phyloP scores from a whole-genome alignment of 1,140 invertebrate species.

The Drosophila oshimai region DNA sequence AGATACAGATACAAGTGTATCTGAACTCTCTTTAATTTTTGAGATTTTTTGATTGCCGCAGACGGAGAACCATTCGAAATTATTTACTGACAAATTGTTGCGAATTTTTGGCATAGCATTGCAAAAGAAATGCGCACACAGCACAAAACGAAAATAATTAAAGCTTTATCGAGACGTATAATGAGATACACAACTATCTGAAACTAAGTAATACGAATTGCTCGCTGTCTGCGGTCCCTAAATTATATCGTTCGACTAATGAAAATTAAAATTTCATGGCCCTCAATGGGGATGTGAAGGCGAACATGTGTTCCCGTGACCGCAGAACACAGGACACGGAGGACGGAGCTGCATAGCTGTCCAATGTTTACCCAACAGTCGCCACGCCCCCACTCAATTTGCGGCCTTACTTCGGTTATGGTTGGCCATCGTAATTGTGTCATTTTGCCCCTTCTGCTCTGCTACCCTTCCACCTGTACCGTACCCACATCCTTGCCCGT shows the following conservation, averaged over 20 bases:
- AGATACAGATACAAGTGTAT: conserved; percentile 21
- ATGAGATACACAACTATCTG: conserved; percentile 31
- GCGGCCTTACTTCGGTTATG: conserved; percentile 8
- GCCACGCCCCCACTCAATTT: conserved; percentile 68
- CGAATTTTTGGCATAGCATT: conserved; percentile 59
- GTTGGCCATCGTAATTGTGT: conserved; percentile 54
- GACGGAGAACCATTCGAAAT: conserved; percentile 65
- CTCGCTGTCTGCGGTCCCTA: conserved; percentile 21
- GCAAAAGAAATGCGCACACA: conserved; percentile 63
- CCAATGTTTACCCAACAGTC: conserved; percentile 72
- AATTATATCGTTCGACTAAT: conserved; percentile 60
- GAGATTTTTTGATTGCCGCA: conserved; percentile 39
- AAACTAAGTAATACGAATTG: conserved; percentile 17
- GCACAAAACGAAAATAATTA: conserved; percentile 61
- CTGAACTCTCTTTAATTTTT: conserved; percentile 34
- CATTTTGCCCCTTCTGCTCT: conserved; percentile 57
- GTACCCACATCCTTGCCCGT: conserved; percentile 3
- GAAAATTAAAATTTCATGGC: conserved; percentile 68
- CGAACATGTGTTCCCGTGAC: conserved; percentile 73
- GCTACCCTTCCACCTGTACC: not conserved
- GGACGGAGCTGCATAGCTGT: conserved; percentile 51
- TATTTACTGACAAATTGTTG: conserved; percentile 83
- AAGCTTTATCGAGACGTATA: conserved; percentile 42
- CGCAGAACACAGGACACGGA: too few relatives aligned
- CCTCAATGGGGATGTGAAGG: conserved; percentile 46